Base-by-base conservation (phyloP, 53 echinoderm and acorn worm species). In the Temnopleurus reevesii region DNA sequence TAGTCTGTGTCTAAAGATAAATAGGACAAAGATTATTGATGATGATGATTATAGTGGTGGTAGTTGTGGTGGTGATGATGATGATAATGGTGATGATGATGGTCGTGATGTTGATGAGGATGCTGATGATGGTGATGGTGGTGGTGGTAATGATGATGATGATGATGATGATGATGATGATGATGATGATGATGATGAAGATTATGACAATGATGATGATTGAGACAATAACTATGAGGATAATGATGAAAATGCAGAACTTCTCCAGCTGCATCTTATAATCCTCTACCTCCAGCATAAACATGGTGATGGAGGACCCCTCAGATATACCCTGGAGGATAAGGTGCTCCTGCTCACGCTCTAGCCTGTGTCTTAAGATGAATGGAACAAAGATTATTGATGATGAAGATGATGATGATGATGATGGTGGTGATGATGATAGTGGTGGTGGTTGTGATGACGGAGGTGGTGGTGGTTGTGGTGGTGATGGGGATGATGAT, bases 231-330 rank as follows among this genome's bases (percentile, higher is more conserved):
- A n/a, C n/a, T n/a, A n/a, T n/a, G n/a, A n/a, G n/a, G n/a, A n/a
- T n/a, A n/a, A n/a, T n/a, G n/a, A n/a, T n/a, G n/a, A n/a, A n/a
- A n/a, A n/a, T n/a, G n/a, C n/a, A n/a, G n/a, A n/a, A n/a, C 15
- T 91, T 90, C 0, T 84, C 89, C 8, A 92, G 56, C 58, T 94
- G 89, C 46, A 95, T 81, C 59, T 89, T 63, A 13, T 90, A 89
- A 51, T 95, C 95, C 76, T 97, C 98, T 24, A 86, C 94, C 27
- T 95, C 95, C 49, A 97, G 90, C 94, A 95, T 95, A 53, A 97
- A 97, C 95, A 95, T 94, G 27, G 95, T 59, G 34, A 97, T 93
- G 46, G 91, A 60, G 0, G 98, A 95, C 6, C 76, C 82, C 64
- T 97, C 98, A 2, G 94, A 90, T 1, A 91, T 90, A 19, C 84